Evolutionary conservation across 1,140 invertebrate species (phyloP), one percentile per base, ranked within the genome.

Genomic region (Ruditapes philippinarum): DNA sequence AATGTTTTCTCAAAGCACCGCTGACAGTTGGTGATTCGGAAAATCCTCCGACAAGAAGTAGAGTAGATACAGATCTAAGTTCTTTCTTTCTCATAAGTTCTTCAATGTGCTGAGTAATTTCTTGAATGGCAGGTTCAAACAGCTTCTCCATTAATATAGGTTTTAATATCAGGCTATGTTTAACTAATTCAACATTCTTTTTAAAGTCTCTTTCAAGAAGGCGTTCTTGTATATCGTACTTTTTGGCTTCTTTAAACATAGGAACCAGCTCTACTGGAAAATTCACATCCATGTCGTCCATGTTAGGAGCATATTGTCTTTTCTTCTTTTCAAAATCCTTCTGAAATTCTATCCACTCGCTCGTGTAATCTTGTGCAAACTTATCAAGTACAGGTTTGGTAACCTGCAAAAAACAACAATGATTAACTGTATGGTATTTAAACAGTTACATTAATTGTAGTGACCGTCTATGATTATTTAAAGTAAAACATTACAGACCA

Each of bases 41-140:
- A 68, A 88, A 88, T 51, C 85, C 85, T 38, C 85, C 85, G 12
- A 88, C 85, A 22, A 88, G 76, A n/a, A 88, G 33, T 7, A 88
- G 54, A 36, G 74, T 79, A 22, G 85, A 88, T 5, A 88, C 62
- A 0, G 2, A 49, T 54, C 51, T 88, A n/a, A 79, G 36, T 38
- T 79, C 62, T 45, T 51, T 49, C 38, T 74, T 38, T 38, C 22
- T 36, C 5, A 49, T 25, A 33, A 85, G 45, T 5, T 12, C 45
- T 57, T 85, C 68, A 36, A 85, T 85, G 49, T 85, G 82, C n/a
- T 70, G 11, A 36, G 31, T 74, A 0, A 85, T 85, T 74, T 60
- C 60, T 42, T 74, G 31, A 38, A 70, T 85, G 36, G 70, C 82
- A n/a, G 42, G 38, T 12, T 45, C 65, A 19, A 83, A 83, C 19